Evolutionary conservation across 2,797 vertebrate genomes (phyloP).

Genomic region (Gallinago solitaria): DNA sequence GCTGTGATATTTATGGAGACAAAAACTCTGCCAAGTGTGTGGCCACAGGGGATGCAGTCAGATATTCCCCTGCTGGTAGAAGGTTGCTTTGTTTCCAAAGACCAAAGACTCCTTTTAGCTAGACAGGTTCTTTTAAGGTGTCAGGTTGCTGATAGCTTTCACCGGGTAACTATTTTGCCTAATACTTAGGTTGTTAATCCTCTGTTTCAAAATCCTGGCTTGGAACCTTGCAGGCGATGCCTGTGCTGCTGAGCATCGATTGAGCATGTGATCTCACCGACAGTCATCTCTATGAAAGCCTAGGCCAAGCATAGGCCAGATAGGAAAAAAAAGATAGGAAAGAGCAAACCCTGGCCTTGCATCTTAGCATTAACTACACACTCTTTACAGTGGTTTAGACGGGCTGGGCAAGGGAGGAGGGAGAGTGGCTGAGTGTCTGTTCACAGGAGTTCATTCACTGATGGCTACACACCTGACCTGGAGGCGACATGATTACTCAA

Average conservation of each 20-base stretch:
- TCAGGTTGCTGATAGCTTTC: background rate
- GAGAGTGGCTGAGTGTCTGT: background rate
- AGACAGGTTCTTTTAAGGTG: background rate
- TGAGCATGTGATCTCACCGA: background rate
- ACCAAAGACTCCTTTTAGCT: background rate
- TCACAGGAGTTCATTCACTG: background rate
- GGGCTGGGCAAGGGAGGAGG: background rate
- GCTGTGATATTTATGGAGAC: background rate
- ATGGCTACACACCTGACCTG: background rate
- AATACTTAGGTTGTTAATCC: background rate
- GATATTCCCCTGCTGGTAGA: background rate
- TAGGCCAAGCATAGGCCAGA: background rate
- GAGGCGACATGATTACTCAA: background rate
- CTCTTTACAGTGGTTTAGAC: background rate
- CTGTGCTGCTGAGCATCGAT: background rate
- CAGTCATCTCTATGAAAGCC: background rate
- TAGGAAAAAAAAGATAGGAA: background rate
- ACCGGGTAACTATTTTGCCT: background rate
- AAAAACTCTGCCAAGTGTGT: background rate
- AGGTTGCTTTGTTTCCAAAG: background rate
- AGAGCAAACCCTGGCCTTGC: background rate
- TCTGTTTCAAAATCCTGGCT: background rate
- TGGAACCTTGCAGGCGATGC: background rate
- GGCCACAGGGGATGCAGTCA: background rate
- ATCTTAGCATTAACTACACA: background rate